phyloP scores from a whole-genome alignment of 2,113 vertebrate species.

The Verasper variegatus region DNA sequence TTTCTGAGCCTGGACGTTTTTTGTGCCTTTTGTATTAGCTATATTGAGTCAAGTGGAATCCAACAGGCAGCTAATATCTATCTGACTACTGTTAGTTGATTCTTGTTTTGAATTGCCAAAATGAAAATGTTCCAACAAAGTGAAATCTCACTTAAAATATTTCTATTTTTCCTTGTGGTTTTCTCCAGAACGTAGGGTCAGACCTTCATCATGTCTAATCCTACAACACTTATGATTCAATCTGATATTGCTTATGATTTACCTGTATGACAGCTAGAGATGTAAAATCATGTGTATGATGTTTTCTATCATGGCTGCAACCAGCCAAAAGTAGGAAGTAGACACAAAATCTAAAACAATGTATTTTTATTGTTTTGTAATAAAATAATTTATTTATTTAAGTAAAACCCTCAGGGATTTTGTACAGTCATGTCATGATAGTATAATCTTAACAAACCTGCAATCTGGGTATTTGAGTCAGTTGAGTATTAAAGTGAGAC shows the following conservation, averaged over 20 bases:
- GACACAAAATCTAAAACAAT: slow-evolving; percentile 30
- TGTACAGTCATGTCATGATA: slow-evolving; percentile 10
- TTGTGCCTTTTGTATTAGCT: slow-evolving; percentile 11
- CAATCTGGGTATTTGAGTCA: background rate
- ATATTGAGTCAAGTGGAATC: slow-evolving; percentile 15
- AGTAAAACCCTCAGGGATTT: slow-evolving; percentile 34
- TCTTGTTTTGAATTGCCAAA: slow-evolving; percentile 3
- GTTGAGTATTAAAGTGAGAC: background rate
- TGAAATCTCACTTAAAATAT: slow-evolving; percentile 19
- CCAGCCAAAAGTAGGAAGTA: slow-evolving; percentile 17
- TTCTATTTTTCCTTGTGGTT: background rate
- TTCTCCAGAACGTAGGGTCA: background rate
- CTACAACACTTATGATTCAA: slow-evolving; percentile 8
- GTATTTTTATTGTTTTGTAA: slow-evolving; percentile 67
- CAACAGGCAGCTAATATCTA: slow-evolving; percentile 51
- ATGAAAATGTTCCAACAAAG: slow-evolving; percentile 1
- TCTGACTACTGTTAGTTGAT: slow-evolving; percentile 30
- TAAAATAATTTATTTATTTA: slow-evolving; percentile 74
- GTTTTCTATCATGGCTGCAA: slow-evolving; percentile 28
- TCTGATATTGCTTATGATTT: slow-evolving; percentile 10
- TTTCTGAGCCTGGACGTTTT: background rate
- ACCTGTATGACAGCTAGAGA: slow-evolving; percentile 21
- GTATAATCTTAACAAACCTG: background rate
- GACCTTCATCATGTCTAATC: slow-evolving; percentile 7
- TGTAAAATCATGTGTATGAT: slow-evolving; percentile 11